Base-by-base conservation (phyloP, 2,113 vertebrate species). In the Amphiprion percula region DNA sequence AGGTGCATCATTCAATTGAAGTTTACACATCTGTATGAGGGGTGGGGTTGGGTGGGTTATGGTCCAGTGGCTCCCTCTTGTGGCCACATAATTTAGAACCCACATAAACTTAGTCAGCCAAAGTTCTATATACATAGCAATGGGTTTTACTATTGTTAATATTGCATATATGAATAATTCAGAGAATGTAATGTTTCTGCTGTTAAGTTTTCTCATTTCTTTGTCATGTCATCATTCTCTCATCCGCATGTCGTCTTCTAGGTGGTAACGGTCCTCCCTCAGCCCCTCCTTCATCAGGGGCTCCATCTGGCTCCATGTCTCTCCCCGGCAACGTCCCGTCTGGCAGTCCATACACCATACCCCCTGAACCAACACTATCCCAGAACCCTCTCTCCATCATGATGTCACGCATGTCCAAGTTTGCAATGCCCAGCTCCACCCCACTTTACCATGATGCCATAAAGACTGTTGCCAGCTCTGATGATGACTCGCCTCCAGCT, bases 381-480 rank as follows among this genome's bases (percentile, higher is more conserved):
- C 98, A 99, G 93, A 99, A 99, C 85, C 98, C 98, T 10, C 96
- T 99, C 49, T 99, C 98, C 61, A 99, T 99, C 79, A 99, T 99
- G 98, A 99, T 99, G 98, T 99, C 98, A 75, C 96, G 97, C 83
- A 99, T 99, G 98, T 99, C 98, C 87, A 99, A 99, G 93, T 99
- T 99, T 88, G 98, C 98, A 65, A 99, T 99, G 98, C 98, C 98
- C 79, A 99, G 98, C 90, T 99, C 98, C 56, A 99, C 98, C 55
- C 98, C 98, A 0, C 94, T 99, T 11, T 99, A 99, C 93, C 98
- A 99, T 0, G 98, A 99, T 80, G 98, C 98, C 94, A 99, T 99
- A 95, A 99, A 99, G 96, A 99, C 98, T 5, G 97, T 99, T 89
- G 98, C 98, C 87, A 99, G 98, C 91, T 99, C 98, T 0, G 98